Evolutionary conservation across 2,797 vertebrate genomes (phyloP).

Genomic region (Protonibea diacanthus): DNA sequence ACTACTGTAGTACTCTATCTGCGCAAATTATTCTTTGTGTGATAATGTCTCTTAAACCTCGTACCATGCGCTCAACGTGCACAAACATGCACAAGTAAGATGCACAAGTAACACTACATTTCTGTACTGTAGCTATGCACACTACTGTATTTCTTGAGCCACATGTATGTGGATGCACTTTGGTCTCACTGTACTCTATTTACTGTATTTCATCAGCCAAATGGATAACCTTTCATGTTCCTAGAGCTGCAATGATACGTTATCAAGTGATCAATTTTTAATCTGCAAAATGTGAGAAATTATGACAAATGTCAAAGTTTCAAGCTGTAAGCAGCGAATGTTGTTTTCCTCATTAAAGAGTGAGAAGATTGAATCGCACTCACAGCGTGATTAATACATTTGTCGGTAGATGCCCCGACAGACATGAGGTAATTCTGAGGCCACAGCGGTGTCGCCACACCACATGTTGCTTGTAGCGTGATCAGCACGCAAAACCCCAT

Average conservation of each 20-base stretch:
- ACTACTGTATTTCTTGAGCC: not conserved
- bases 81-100: too few species aligned
- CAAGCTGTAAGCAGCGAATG: not conserved
- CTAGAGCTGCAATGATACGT: too few species aligned
- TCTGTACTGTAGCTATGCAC: not conserved
- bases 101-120: not conserved
- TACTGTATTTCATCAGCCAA: not conserved
- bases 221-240: too few species aligned
- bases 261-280: not conserved
- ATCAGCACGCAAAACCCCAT: constrained; percentile 39
- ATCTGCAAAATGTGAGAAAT: not conserved
- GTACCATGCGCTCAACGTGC: too few species aligned
- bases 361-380: not conserved
- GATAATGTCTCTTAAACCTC: too few species aligned
- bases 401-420: not conserved
- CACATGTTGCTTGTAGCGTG: constrained; percentile 8
- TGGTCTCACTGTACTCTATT: not conserved
- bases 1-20: not conserved
- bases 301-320: not conserved
- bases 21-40: too few species aligned
- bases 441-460: not conserved
- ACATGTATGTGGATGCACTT: not conserved
- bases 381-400: not conserved
- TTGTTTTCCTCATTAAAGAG: not conserved
- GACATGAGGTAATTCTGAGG: constrained; percentile 18